These are phyloP conservation scores for Ochlodes sylvanus DNA, from an alignment of 2,888 invertebrate genomes.

Conservation along the genomic window DNA sequence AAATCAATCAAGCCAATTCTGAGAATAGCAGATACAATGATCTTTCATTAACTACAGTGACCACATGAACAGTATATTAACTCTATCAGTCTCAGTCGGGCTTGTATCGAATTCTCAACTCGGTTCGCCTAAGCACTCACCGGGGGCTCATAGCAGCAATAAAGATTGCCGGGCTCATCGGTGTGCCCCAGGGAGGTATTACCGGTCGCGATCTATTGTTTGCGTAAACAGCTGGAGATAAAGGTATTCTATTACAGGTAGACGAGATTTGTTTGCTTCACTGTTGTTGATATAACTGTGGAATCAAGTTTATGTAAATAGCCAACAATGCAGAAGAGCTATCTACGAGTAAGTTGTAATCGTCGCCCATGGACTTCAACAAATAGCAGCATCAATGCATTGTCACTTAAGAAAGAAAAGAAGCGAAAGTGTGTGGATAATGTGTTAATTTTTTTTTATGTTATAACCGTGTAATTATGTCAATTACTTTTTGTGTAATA, in stretches of 20 bases:
- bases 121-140: constrained; percentile 13
- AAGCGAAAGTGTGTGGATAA: too few relatives aligned
- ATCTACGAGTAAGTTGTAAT: too few relatives aligned
- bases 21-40: too few relatives aligned
- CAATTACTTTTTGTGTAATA: too few relatives aligned
- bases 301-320: neutral
- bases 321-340: too few relatives aligned
- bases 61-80: neutral
- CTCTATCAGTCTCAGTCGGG: neutral
- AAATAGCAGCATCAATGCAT: too few relatives aligned
- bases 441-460: too few relatives aligned
- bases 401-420: too few relatives aligned
- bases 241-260: neutral
- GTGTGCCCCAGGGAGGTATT: constrained; percentile 7
- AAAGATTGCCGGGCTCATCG: constrained; percentile 19
- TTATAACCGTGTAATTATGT: too few relatives aligned
- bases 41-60: too few relatives aligned
- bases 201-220: constrained; percentile 9
- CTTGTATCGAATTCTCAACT: constrained; percentile 2
- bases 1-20: too few relatives aligned
- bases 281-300: neutral
- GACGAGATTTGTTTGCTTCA: neutral
- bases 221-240: constrained; percentile 15
- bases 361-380: too few relatives aligned
- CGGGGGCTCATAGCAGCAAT: constrained; percentile 23